Conservation (phyloP, 2,888 invertebrate genomes). For the Norana najaformis region DNA sequence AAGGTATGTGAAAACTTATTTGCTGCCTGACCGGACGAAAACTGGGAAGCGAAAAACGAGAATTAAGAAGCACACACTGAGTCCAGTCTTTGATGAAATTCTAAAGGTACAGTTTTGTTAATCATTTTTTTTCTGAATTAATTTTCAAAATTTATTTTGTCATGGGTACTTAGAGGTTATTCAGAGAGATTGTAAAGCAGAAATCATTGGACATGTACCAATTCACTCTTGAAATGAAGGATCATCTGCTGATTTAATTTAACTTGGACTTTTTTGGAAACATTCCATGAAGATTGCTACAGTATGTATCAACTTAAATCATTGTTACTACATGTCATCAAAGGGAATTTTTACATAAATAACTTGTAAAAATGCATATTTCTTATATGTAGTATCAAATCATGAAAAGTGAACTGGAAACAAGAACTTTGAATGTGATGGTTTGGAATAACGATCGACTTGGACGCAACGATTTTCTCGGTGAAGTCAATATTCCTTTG, state of each 20-base stretch:
- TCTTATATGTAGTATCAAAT: conserved; percentile 37
- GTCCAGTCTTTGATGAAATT: conserved; percentile 90
- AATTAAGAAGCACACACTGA: conserved; percentile 91
- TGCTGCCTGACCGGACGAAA: conserved; percentile 93
- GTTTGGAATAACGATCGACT: conserved; percentile 98
- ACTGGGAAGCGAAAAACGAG: conserved; percentile 90
- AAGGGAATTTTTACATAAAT: neutral
- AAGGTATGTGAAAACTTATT: conserved; percentile 81
- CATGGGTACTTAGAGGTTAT: neutral
- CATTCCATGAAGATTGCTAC: too few species aligned
- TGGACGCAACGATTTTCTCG: conserved; percentile 93
- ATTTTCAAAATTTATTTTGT: neutral
- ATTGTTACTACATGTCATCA: neutral
- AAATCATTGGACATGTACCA: neutral
- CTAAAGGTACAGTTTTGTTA: conserved; percentile 62
- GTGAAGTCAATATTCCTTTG: conserved; percentile 89
- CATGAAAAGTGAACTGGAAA: conserved; percentile 79
- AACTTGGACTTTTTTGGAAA: neutral
- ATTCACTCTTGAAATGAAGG: too few species aligned
- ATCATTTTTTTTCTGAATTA: neutral
- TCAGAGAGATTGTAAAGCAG: neutral
- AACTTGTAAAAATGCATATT: neutral
- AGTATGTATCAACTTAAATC: too few species aligned
- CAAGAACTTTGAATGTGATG: conserved; percentile 88
- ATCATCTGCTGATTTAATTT: neutral